Evolutionary conservation across 1,140 invertebrate genomes (phyloP), one percentile per base, ranked within the genome.

Genomic region (Platyscapa corneri): DNA sequence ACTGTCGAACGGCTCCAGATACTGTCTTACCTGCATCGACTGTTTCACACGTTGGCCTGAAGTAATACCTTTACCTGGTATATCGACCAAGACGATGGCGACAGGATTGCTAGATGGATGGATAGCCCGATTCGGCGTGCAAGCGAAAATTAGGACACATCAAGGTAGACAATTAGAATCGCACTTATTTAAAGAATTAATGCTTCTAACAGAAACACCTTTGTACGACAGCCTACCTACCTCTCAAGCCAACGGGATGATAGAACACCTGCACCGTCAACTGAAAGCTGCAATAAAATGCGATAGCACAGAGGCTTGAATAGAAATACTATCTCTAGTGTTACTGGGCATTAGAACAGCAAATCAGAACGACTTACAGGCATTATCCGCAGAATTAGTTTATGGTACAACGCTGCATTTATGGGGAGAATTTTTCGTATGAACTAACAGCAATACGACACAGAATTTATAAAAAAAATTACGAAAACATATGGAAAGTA

Each of bases 211-310:
- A 18, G 77, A 53, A 3, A 60, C 27, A 20, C 32, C 49, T 10
- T 12, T 79, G 88, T 64, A 93, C 91, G 0, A 91, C 92, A 7
- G 74, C 91, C 2, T 93, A 91, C 75, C 5, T 12, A 89, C 92
- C 82, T 91, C 92, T 0, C 88, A 90, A 79, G 80, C 87, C 0
- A 93, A 92, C 84, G 91, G 91, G 8, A 76, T 91, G 30, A 80
- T 92, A 0, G 91, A 93, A 72, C 76, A 89, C 32, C 90, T 87
- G 82, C 93, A 94, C 87, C 83, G 92, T 5, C 80, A 89, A 65
- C 70, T 92, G 16, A 92, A 92, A 77, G 78, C 83, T 32, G 60
- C 91, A 10, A 81, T 90, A 18, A 87, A 23, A 14, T 82, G 80
- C 27, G 72, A 76, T 20, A n/a, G 77, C 0, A 20, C 5, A 20